A percentile compares a stretch with the other conserved stretches of the same genome.
These are phyloP conservation scores for Serinus canaria DNA, from an alignment of 2,113 vertebrate genomes.

Conservation along the genomic window DNA sequence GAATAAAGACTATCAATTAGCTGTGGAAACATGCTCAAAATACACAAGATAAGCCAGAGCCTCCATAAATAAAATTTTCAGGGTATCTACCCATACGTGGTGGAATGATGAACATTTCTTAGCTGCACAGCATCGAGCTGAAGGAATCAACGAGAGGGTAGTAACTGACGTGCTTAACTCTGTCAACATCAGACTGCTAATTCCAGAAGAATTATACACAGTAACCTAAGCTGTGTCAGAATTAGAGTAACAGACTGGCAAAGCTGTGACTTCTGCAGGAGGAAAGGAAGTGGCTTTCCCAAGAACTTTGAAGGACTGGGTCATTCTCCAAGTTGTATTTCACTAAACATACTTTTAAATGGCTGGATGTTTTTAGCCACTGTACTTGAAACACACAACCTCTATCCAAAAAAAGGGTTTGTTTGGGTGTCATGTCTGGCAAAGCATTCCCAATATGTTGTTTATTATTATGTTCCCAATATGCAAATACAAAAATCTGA, in stretches of 20 bases:
- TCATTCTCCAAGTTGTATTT: neutral
- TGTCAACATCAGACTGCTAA: neutral
- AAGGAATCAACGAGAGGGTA: neutral
- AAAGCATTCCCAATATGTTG: constrained; percentile 16
- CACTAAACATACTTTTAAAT: neutral
- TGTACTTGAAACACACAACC: neutral
- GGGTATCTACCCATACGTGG: neutral
- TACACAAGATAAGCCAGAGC: neutral
- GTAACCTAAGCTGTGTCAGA: neutral
- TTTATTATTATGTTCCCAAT: too few species aligned
- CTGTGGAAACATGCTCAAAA: neutral
- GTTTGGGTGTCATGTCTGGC: constrained; percentile 47
- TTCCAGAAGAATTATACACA: neutral
- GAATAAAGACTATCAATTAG: neutral
- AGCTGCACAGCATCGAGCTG: rapidly evolving
- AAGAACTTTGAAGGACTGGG: neutral
- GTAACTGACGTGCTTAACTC: neutral
- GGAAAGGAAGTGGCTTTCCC: neutral
- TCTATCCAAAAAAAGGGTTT: neutral
- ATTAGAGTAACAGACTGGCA: neutral
- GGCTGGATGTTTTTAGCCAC: neutral
- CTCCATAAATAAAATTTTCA: neutral
- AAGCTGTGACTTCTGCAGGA: neutral
- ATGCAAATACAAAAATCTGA: constrained; percentile 32
- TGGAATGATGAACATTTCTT: neutral